These are phyloP conservation scores for Sicus ferrugineus DNA, from an alignment of 2,888 invertebrate species.

Conservation along the genomic window DNA sequence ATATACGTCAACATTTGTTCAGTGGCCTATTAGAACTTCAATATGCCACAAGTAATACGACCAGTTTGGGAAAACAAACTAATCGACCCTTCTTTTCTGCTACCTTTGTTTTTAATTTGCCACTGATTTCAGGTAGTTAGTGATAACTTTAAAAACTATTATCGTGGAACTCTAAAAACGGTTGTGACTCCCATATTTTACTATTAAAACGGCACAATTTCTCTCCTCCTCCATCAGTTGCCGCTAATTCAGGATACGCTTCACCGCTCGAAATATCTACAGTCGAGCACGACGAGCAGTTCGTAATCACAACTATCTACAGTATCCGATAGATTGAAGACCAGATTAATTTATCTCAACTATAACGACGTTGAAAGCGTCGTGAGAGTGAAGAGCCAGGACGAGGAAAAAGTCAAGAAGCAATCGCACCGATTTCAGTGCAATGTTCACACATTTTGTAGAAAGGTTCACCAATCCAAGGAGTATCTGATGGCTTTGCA, in stretches of 20 bases:
- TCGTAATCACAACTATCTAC: constrained; percentile 23
- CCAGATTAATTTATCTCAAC: constrained; percentile 26
- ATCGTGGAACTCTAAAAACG: constrained; percentile 2
- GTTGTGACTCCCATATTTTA: constrained; percentile 3
- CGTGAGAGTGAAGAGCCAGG: neutral
- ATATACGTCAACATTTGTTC: no score
- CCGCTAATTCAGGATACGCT: constrained; percentile 19
- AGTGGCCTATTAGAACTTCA: no score
- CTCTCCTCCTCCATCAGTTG: neutral
- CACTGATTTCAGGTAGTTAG: neutral
- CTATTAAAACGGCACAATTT: neutral
- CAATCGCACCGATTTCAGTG: constrained; percentile 27
- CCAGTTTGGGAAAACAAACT: no score
- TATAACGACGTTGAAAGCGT: neutral
- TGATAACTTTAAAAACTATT: constrained; percentile 6
- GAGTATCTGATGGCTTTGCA: neutral
- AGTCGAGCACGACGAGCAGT: constrained; percentile 5
- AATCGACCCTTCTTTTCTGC: neutral
- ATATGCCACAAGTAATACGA: no score
- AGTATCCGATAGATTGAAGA: constrained; percentile 21
- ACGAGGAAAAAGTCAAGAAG: constrained; percentile 15
- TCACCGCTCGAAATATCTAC: neutral
- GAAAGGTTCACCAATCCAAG: constrained; percentile 6
- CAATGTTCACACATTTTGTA: constrained; percentile 35
- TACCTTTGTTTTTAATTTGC: neutral